phyloP scores from a whole-genome alignment of 2,797 vertebrate genomes.

The Epinephelus coioides region DNA sequence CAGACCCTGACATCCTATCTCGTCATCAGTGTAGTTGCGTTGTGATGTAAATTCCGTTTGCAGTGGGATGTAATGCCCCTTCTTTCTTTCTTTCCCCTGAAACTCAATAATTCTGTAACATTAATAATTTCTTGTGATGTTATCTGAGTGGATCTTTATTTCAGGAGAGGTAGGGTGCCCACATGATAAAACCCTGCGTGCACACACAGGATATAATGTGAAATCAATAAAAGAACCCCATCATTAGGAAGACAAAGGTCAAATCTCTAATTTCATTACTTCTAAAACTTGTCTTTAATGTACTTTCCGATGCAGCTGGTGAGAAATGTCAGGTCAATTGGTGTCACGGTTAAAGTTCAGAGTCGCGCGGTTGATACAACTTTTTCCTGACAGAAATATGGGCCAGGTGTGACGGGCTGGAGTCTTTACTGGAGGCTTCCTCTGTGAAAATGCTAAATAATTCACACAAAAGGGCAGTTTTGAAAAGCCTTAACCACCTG shows the following conservation, averaged over 20 bases:
- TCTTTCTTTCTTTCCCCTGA: not conserved
- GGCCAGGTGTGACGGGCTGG: constrained; percentile 30
- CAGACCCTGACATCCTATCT: not conserved
- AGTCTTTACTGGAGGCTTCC: constrained; percentile 43
- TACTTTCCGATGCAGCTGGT: constrained; percentile 17
- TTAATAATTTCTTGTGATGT: not conserved
- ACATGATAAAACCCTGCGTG: not conserved
- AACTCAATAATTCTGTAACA: not conserved
- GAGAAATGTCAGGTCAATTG: constrained; percentile 64
- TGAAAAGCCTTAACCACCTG: constrained; percentile 58
- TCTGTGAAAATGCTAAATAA: constrained; percentile 73
- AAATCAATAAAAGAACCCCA: constrained; percentile 23
- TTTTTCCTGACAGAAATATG: constrained; percentile 46
- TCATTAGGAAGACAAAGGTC: constrained; percentile 39
- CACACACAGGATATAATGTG: not conserved
- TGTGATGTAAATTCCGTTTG: not conserved
- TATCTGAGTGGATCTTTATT: not conserved
- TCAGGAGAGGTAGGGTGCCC: not conserved
- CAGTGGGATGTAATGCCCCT: not conserved
- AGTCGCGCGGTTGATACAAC: constrained; percentile 17
- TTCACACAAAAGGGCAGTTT: constrained; percentile 70
- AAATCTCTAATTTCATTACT: constrained; percentile 49
- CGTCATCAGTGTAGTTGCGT: not conserved
- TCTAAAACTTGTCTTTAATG: constrained; percentile 35
- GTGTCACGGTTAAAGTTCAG: constrained; percentile 58